A percentile compares a stretch with the other conserved stretches of the same genome.
phyloP scores from a whole-genome alignment of 2,113 vertebrate species.

The Melospiza georgiana region DNA sequence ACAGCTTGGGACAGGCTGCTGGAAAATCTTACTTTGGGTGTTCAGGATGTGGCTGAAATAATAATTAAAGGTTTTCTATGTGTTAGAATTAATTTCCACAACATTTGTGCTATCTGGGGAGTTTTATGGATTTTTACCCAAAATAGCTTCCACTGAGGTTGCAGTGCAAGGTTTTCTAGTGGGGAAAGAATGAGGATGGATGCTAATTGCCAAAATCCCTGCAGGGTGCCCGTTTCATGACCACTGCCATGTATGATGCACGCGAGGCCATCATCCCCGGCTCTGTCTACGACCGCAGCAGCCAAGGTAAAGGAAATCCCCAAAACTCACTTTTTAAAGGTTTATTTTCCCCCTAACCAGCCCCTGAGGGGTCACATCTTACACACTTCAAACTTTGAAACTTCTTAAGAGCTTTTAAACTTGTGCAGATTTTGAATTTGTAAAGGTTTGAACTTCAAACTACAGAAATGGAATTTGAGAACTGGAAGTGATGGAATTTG shows the following conservation, averaged over 20 bases:
- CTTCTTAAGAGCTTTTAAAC: not conserved
- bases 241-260: slow-evolving; percentile 97
- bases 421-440: rapidly evolving
- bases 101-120: rapidly evolving
- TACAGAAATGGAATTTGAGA: not conserved
- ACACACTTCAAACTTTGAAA: not conserved
- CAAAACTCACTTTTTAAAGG: rapidly evolving
- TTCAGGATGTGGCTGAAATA: not conserved
- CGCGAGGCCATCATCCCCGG: slow-evolving; percentile 96
- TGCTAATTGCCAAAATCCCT: not conserved
- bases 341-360: rapidly evolving
- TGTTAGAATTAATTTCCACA: not conserved
- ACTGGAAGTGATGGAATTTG: not conserved
- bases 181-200: not conserved
- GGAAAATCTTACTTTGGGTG: not conserved
- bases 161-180: not conserved
- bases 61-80: rapidly evolving
- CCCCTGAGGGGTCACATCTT: not conserved
- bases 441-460: not conserved
- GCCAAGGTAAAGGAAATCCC: slow-evolving; percentile 76
- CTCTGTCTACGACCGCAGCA: slow-evolving; percentile 95
- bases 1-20: not conserved
- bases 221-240: slow-evolving; percentile 98
- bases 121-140: not conserved
- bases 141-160: not conserved